Conservation (phyloP, 2,888 invertebrate species). For the Cerastis leucographa region DNA sequence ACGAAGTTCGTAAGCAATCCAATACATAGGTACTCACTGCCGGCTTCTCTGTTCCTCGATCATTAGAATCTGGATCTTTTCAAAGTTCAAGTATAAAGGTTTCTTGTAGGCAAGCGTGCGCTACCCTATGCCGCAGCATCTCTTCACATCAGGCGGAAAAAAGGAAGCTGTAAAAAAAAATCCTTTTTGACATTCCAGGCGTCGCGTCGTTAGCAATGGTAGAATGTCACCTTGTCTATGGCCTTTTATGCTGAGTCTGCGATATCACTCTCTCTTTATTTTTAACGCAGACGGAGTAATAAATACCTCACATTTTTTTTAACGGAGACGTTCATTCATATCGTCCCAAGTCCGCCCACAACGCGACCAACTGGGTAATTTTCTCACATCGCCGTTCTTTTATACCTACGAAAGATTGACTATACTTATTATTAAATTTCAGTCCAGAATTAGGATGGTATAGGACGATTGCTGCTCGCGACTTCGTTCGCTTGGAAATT, state of each 20-base stretch:
- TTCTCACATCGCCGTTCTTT: constrained; percentile 1
- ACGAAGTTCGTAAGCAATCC: neutral
- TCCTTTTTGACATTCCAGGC: too few relatives aligned
- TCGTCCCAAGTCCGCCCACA: constrained; percentile 24
- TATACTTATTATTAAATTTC: constrained; percentile 8
- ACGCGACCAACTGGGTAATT: constrained; percentile 22
- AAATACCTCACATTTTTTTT: constrained; percentile 24
- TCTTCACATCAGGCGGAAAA: too few relatives aligned
- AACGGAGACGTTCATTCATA: constrained; percentile 3
- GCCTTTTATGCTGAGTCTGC: neutral
- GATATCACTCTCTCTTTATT: constrained; percentile 3
- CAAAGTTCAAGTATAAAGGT: too few relatives aligned
- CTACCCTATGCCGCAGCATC: too few relatives aligned
- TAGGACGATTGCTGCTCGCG: too few relatives aligned
- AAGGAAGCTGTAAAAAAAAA: too few relatives aligned
- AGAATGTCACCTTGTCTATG: neutral
- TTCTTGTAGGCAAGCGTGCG: too few relatives aligned
- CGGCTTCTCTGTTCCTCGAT: too few relatives aligned
- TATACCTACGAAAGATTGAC: neutral
- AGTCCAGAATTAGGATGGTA: neutral
- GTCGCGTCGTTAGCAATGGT: neutral
- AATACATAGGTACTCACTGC: too few relatives aligned
- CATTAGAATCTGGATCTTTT: too few relatives aligned
- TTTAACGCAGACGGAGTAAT: constrained; percentile 21
- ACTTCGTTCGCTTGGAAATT: too few relatives aligned